These are phyloP conservation scores for Pristiophorus japonicus DNA, from an alignment of 2,113 vertebrate genomes.

Conservation along the genomic window DNA sequence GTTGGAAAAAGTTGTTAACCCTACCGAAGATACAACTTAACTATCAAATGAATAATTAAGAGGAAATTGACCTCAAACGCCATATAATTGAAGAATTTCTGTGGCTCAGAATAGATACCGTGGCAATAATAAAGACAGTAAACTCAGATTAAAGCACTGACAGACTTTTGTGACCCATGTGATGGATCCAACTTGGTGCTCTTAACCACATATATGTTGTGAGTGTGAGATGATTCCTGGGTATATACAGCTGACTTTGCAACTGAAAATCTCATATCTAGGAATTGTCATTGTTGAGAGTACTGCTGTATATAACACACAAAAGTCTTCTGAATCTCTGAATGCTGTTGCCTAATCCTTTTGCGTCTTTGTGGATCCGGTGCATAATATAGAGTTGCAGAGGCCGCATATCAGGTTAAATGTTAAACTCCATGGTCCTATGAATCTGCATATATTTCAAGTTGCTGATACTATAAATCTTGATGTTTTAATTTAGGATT, in stretches of 20 bases:
- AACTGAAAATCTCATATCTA: background rate
- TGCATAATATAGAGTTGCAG: background rate
- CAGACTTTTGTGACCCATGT: background rate
- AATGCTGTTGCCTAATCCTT: background rate
- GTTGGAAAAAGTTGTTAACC: background rate
- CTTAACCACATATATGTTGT: background rate
- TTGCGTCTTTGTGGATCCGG: background rate
- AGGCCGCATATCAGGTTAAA: too few species aligned
- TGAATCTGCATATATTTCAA: background rate
- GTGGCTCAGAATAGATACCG: background rate
- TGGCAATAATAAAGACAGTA: background rate
- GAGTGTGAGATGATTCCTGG: background rate
- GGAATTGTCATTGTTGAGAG: background rate
- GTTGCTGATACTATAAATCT: background rate
- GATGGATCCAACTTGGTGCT: background rate
- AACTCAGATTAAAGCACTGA: background rate
- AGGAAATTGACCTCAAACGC: background rate
- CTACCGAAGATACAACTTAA: background rate
- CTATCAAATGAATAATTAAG: background rate
- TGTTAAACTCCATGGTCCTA: background rate
- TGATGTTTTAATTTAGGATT: background rate
- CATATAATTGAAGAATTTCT: background rate
- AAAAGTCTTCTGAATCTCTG: background rate
- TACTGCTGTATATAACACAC: background rate
- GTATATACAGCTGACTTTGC: background rate